Base-by-base conservation (phyloP, 1,140 invertebrate genomes). In the Papilio xuthus region DNA sequence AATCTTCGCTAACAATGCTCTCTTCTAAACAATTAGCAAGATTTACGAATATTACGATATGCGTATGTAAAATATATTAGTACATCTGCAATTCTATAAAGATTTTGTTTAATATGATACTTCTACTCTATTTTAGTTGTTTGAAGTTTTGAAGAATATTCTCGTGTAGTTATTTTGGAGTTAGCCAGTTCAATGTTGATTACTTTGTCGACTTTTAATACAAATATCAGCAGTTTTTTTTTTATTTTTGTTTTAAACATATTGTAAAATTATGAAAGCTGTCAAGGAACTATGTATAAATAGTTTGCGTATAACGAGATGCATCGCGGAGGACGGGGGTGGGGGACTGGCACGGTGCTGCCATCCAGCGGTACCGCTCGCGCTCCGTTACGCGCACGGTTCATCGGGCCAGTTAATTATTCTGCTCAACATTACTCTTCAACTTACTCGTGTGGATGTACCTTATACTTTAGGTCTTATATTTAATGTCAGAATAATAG, bases 381-480 rank as follows among this genome's bases (percentile, higher is more conserved):
- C 32, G 18, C 12, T 69, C 69, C 69, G 69, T 70, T 70, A 70
- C 69, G n/a, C 69, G 69, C 69, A 20, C 69, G 69, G 69, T 70
- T 70, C 69, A 70, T 70, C 69, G 69, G 37, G 69, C 69, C 37
- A 32, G 1, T 70, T 70, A 70, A 70, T 70, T 70, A 70, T 41
- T 70, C 4, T 41, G 69, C 9, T 42, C 37, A 20, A 70, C 26
- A 37, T 69, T 37, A 32, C 67, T 69, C 32, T 37, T 70, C 8
- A n/a, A n/a, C n/a, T n/a, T n/a, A n/a, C n/a, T n/a, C n/a, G n/a
- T n/a, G n/a, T n/a, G n/a, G n/a, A n/a, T n/a, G n/a, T n/a, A n/a
- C n/a, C n/a, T n/a, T n/a, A n/a, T n/a, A n/a, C n/a, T n/a, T n/a
- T n/a, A n/a, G n/a, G n/a, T n/a, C n/a, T n/a, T n/a, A n/a, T n/a